Percentiles rank a stretch among this genome's conserved stretches.
These are phyloP conservation scores for Acomys russatus DNA, from an alignment of 2,797 vertebrate species.

Conservation along the genomic window DNA sequence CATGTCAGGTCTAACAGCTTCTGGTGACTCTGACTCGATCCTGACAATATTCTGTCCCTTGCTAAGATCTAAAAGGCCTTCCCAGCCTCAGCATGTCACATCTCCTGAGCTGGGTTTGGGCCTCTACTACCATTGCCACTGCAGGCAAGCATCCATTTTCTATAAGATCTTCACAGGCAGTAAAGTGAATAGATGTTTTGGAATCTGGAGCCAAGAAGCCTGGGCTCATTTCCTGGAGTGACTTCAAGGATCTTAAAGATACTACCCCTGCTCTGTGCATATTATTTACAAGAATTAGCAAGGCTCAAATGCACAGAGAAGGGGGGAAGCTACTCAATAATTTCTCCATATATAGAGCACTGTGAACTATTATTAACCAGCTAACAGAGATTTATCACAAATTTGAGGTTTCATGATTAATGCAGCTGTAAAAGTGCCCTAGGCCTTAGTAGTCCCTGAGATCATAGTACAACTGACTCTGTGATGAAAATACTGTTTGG, in stretches of 20 bases:
- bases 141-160: background rate
- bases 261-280: background rate
- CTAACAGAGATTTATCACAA: background rate
- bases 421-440: background rate
- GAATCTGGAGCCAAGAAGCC: background rate
- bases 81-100: background rate
- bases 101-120: background rate
- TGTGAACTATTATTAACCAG: background rate
- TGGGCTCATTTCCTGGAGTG: background rate
- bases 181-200: background rate
- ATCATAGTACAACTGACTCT: background rate
- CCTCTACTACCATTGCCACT: background rate
- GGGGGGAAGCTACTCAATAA: background rate
- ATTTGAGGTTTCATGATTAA: background rate
- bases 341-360: background rate
- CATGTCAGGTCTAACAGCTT: background rate
- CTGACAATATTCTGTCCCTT: background rate
- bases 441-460: background rate
- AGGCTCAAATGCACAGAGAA: background rate
- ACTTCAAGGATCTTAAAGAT: background rate
- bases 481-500: background rate
- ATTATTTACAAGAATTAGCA: constrained; percentile 8
- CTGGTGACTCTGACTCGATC: background rate
- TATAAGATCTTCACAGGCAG: background rate
- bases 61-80: background rate